Evolutionary conservation across 2,113 vertebrate species (phyloP).

Genomic region (Mesitornis unicolor): DNA sequence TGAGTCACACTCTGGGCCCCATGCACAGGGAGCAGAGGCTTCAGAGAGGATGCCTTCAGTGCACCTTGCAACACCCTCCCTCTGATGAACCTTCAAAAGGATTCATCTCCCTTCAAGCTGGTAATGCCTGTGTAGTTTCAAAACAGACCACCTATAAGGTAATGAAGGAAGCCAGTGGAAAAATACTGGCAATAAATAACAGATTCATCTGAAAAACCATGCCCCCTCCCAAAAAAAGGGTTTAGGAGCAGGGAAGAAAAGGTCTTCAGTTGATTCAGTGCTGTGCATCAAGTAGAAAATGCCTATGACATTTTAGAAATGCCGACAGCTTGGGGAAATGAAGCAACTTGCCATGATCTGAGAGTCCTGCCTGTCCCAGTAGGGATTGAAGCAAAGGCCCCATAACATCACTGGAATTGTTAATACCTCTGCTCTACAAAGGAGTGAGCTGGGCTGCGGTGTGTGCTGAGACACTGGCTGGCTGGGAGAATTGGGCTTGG

Average conservation of each 20-base stretch:
- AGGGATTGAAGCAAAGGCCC: background rate
- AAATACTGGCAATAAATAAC: background rate
- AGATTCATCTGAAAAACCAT: background rate
- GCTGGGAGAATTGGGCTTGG: background rate
- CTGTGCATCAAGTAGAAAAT: background rate
- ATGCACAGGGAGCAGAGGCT: background rate
- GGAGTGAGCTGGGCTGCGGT: background rate
- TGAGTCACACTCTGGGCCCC: background rate
- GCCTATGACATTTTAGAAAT: conserved; percentile 51
- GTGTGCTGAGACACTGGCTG: background rate
- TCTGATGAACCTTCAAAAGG: background rate
- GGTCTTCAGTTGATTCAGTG: background rate
- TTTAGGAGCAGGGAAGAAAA: background rate
- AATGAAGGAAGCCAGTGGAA: background rate
- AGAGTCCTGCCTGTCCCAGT: background rate
- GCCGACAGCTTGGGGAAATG: background rate
- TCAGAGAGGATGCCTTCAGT: background rate
- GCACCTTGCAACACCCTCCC: background rate
- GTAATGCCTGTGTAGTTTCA: background rate
- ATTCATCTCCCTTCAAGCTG: background rate
- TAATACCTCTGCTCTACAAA: background rate
- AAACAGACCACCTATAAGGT: background rate
- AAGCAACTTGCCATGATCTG: background rate
- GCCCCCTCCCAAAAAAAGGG: background rate
- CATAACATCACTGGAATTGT: background rate